Evolutionary conservation across 1,140 invertebrate genomes (phyloP).

Genomic region (Panagrolaimus sp.): DNA sequence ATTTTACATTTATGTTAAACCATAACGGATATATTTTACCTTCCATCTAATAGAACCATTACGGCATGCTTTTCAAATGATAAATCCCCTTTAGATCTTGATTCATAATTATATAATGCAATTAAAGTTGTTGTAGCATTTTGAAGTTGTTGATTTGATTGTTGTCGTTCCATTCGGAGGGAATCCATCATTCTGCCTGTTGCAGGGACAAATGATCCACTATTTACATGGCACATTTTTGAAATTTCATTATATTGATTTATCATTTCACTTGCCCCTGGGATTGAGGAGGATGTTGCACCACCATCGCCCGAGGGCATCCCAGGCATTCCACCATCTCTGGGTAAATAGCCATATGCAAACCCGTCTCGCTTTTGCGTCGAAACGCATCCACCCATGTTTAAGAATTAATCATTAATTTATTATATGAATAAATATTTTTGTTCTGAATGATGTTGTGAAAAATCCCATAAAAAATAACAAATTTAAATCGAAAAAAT

Average conservation of each 20-base stretch:
- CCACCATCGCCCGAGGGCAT: neutral
- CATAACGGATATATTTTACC: conserved; percentile 67
- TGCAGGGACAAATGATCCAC: no score
- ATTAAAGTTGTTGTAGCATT: conserved; percentile 58
- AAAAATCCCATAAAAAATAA: no score
- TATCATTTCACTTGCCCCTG: neutral
- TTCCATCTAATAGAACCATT: conserved; percentile 64
- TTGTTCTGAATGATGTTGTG: no score
- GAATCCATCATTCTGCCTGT: conserved; percentile 2
- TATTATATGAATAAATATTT: no score
- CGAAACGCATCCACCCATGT: conserved; percentile 10
- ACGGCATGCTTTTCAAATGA: conserved; percentile 64
- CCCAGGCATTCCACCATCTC: no score
- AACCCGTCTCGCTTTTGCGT: no score
- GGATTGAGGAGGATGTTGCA: neutral
- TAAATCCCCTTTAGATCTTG: conserved; percentile 41
- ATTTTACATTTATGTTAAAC: conserved; percentile 25
- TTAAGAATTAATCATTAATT: no score
- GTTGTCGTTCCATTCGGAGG: neutral
- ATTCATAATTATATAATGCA: conserved; percentile 47
- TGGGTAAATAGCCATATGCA: no score
- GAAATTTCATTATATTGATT: neutral
- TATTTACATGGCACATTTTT: neutral
- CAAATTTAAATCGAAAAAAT: no score
- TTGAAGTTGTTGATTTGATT: no score